A percentile compares a stretch with the other conserved stretches of the same genome.
Conservation (phyloP, 1,140 invertebrate species). For the Daktulosphaira vitifoliae region DNA sequence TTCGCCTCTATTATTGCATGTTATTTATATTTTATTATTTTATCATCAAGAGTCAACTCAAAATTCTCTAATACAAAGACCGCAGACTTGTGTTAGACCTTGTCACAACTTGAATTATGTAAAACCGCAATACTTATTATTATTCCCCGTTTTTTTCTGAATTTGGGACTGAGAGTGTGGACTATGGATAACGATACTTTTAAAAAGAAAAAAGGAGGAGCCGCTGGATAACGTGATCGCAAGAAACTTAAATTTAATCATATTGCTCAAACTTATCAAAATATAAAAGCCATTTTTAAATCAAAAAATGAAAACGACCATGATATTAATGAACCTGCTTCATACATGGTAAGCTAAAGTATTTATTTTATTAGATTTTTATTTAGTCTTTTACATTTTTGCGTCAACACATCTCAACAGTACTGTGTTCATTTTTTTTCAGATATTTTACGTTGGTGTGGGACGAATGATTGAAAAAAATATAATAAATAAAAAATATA, state of each 20-base stretch:
- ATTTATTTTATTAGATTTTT: background rate
- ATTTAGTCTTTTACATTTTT: slow-evolving; percentile 1
- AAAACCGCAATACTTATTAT: background rate
- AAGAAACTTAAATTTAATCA: background rate
- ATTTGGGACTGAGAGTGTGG: background rate
- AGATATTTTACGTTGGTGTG: too few species aligned
- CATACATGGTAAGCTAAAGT: background rate
- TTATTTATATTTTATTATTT: too few species aligned
- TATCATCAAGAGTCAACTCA: background rate
- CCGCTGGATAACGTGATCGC: background rate
- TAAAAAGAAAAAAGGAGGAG: background rate
- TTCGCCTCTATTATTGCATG: background rate
- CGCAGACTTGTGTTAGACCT: background rate
- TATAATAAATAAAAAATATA: too few species aligned
- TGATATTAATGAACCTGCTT: background rate
- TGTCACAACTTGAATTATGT: too few species aligned
- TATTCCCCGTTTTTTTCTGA: background rate
- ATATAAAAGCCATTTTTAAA: slow-evolving; percentile 1
- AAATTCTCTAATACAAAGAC: background rate
- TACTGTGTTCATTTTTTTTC: too few species aligned
- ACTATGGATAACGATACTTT: background rate
- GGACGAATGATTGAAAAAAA: too few species aligned
- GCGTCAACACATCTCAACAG: background rate
- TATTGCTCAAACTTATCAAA: slow-evolving; percentile 1
- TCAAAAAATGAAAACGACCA: background rate